Evolutionary conservation across 2,888 invertebrate species (phyloP), one percentile per base, ranked within the genome.

Genomic region (Drosophila demipolita): DNA sequence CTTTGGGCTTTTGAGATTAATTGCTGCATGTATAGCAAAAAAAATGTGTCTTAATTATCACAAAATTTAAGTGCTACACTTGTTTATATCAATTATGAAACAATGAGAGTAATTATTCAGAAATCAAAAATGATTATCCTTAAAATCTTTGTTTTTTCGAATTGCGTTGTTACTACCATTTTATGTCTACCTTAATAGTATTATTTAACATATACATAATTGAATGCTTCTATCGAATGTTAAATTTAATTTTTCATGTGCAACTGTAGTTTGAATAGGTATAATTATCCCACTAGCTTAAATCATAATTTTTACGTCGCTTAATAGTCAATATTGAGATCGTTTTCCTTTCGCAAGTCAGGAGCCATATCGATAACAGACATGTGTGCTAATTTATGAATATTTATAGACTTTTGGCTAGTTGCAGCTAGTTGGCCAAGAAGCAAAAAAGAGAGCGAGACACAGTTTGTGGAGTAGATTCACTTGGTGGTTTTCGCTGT

Each of bases 331-430:
- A 55, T 64, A 65, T 70, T 49, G 61, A 66, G 75, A 63, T 61
- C 52, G 67, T 57, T 59, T 68, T 73, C 55, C 88, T 87, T 85
- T 77, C 86, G 88, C 88, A 85, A 87, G 72, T 40, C 80, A 67
- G 66, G 86, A 67, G 68, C 52, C 67, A 53, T 59, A 38, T 29
- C 11, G 55, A n/a, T 53, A 50, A 48, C 29, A 38, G 48, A 40
- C 62, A 40, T 80, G 70, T 66, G 75, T 71, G 76, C 66, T 74
- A 76, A 71, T 82, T 77, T 80, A 85, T 85, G 89, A 89, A 85
- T 89, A 89, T 85, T 85, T 85, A 87, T 85, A 79, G 85, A 83
- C 83, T 71, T 80, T 70, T 73, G 69, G 78, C 63, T 70, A n/a
- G n/a, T n/a, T n/a, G n/a, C 53, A 17, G n/a, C 59, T 20, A 15